Evolutionary conservation across 2,888 invertebrate genomes (phyloP).

Genomic region (Agriopis aurantiaria): DNA sequence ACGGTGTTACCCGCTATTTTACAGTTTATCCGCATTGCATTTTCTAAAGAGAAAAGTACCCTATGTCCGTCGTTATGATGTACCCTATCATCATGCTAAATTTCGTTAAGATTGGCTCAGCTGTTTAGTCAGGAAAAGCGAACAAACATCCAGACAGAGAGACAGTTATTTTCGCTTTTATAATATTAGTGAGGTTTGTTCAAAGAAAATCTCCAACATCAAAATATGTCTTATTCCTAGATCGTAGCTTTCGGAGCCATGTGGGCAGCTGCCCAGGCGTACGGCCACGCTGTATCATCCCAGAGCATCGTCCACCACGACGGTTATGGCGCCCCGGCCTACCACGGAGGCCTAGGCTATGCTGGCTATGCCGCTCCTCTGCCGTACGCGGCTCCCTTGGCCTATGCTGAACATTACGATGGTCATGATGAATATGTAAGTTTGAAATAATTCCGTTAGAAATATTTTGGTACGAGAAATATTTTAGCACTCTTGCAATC

Average conservation of each 20-base stretch:
- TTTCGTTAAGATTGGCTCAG: no score
- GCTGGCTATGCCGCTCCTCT: constrained; percentile 47
- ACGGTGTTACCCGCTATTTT: no score
- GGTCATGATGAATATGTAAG: constrained; percentile 68
- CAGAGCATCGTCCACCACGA: constrained; percentile 75
- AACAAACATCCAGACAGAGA: no score
- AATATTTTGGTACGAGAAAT: not conserved
- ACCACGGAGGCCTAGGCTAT: constrained; percentile 51
- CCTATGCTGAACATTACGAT: constrained; percentile 54
- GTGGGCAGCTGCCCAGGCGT: constrained; percentile 77
- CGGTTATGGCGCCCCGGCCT: constrained; percentile 59
- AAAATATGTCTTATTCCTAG: constrained; percentile 56
- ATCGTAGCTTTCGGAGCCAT: constrained; percentile 75
- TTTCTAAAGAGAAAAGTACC: no score
- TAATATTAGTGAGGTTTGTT: no score
- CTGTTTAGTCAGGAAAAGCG: no score
- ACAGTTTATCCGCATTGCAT: no score
- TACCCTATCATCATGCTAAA: no score
- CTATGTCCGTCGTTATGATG: no score
- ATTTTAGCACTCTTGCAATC: no score
- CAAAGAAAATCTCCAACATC: no score
- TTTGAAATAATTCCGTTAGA: not conserved
- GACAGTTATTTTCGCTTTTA: no score
- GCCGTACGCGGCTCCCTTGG: constrained; percentile 50
- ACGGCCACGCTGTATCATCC: constrained; percentile 72